A percentile compares a stretch with the other conserved stretches of the same genome.
Evolutionary conservation across 92 coral and sea anemone species (phyloP).

Genomic region (Metridium senile): DNA sequence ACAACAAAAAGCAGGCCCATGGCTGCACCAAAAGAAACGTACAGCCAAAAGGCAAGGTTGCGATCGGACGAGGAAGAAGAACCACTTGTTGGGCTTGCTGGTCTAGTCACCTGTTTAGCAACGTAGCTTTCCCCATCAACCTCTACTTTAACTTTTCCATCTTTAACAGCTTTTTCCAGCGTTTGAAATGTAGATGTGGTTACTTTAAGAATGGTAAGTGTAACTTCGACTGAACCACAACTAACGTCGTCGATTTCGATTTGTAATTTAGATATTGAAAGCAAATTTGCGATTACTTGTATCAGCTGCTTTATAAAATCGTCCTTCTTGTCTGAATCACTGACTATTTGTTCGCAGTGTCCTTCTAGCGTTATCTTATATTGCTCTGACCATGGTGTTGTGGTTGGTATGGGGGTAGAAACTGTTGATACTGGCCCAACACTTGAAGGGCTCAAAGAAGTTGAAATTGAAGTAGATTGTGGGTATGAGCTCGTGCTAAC

Average conservation of each 20-base stretch:
- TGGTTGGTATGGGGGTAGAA: constrained; percentile 9
- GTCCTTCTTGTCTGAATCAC: background rate
- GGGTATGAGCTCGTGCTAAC: background rate
- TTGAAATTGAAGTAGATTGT: background rate
- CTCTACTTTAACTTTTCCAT: constrained; percentile 36
- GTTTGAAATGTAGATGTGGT: constrained; percentile 38
- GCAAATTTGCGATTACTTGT: constrained; percentile 8
- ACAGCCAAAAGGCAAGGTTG: constrained; percentile 67
- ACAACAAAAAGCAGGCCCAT: constrained; percentile 78
- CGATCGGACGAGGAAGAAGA: constrained; percentile 16
- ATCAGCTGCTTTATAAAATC: constrained; percentile 39
- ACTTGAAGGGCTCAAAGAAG: background rate
- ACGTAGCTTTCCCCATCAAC: constrained; percentile 31
- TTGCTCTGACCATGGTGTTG: constrained; percentile 1
- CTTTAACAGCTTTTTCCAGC: constrained; percentile 44
- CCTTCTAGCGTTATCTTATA: constrained; percentile 43
- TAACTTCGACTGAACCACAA: constrained; percentile 81
- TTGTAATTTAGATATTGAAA: constrained; percentile 21
- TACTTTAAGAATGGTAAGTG: constrained; percentile 59
- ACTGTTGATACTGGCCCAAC: background rate
- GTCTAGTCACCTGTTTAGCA: constrained; percentile 34
- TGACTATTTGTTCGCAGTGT: constrained; percentile 38
- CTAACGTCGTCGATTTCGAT: constrained; percentile 30
- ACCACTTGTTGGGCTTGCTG: constrained; percentile 13
- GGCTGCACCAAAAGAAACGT: constrained; percentile 78